phyloP scores from a whole-genome alignment of 2,113 vertebrate genomes.

The Collichthys lucidus region DNA sequence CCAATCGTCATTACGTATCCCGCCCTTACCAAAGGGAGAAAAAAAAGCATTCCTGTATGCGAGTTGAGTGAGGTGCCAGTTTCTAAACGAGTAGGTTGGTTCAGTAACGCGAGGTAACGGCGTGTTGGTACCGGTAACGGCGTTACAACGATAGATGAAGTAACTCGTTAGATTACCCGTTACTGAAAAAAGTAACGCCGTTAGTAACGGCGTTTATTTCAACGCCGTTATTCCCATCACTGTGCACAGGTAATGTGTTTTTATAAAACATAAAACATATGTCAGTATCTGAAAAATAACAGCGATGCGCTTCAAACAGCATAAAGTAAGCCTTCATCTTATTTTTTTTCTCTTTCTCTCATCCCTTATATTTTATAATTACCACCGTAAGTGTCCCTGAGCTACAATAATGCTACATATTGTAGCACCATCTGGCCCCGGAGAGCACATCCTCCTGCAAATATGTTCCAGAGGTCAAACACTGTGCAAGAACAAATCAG shows the following conservation, averaged over 20 bases:
- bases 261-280: background rate
- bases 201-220: too few relatives aligned
- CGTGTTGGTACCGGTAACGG: too few relatives aligned
- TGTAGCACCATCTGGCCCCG: slow-evolving; percentile 63
- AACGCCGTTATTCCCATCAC: too few relatives aligned
- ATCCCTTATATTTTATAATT: slow-evolving; percentile 11
- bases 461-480: slow-evolving; percentile 62
- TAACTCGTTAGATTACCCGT: too few relatives aligned
- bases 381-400: slow-evolving; percentile 24
- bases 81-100: too few relatives aligned
- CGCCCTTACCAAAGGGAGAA: too few relatives aligned
- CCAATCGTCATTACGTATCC: too few relatives aligned
- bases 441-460: slow-evolving; percentile 36
- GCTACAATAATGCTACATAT: slow-evolving; percentile 12
- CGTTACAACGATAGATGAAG: too few relatives aligned
- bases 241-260: background rate
- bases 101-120: too few relatives aligned
- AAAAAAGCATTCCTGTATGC: too few relatives aligned
- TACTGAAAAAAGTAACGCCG: too few relatives aligned
- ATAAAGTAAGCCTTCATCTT: background rate
- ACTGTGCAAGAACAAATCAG: slow-evolving; percentile 53
- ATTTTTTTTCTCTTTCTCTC: background rate
- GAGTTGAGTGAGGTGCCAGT: too few relatives aligned
- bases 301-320: background rate
- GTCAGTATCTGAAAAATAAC: background rate